Evolutionary conservation across 1,140 invertebrate species (phyloP).

Genomic region (Aplysia californica): DNA sequence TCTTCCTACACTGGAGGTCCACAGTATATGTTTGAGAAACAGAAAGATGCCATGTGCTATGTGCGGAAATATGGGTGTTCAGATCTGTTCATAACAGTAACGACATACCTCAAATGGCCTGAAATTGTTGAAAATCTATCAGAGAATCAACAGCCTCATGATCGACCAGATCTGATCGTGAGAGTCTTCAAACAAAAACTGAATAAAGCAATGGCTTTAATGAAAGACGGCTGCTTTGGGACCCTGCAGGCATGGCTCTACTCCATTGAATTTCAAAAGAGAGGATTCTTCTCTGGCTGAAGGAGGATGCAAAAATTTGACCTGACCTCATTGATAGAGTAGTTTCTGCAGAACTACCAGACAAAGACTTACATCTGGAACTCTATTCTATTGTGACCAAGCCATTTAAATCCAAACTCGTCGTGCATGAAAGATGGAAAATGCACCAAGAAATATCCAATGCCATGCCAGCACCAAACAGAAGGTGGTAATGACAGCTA

Average conservation of each 20-base stretch:
- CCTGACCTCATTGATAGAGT: background rate
- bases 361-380: slow-evolving; percentile 7
- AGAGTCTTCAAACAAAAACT: slow-evolving; percentile 71
- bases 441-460: background rate
- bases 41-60: slow-evolving; percentile 70
- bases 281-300: slow-evolving; percentile 69
- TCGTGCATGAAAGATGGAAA: slow-evolving; percentile 46
- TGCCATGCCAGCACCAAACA: background rate
- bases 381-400: slow-evolving; percentile 35
- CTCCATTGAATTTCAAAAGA: slow-evolving; percentile 70
- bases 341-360: background rate
- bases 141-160: slow-evolving; percentile 44
- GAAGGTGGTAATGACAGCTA: slow-evolving; percentile 61
- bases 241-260: slow-evolving; percentile 35
- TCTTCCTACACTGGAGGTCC: slow-evolving; percentile 62
- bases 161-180: slow-evolving; percentile 67
- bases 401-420: slow-evolving; percentile 30
- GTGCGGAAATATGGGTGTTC: slow-evolving; percentile 68
- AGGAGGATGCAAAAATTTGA: slow-evolving; percentile 38
- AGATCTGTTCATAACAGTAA: slow-evolving; percentile 70
- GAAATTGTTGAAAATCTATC: slow-evolving; percentile 63
- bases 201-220: slow-evolving; percentile 52
- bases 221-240: slow-evolving; percentile 3
- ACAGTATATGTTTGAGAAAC: slow-evolving; percentile 67
- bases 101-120: slow-evolving; percentile 70